A percentile compares a stretch with the other conserved stretches of the same genome.
These are phyloP conservation scores for Leptinotarsa lineolata DNA, from an alignment of 1,140 invertebrate species.

Conservation along the genomic window DNA sequence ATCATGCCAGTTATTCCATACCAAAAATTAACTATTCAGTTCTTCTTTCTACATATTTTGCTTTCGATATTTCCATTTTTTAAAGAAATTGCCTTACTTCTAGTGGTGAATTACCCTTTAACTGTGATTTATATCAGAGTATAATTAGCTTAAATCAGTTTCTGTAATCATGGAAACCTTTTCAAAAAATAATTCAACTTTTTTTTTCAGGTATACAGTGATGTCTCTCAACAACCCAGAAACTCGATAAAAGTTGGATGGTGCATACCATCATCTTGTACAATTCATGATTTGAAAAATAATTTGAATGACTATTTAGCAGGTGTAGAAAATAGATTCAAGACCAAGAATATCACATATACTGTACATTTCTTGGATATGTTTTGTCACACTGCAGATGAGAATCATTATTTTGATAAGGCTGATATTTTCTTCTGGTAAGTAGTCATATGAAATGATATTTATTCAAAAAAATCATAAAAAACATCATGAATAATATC, in stretches of 20 bases:
- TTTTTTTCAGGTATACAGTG: conserved; percentile 30
- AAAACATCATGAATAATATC: too few relatives aligned
- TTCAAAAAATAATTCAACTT: too few relatives aligned
- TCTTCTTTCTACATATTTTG: too few relatives aligned
- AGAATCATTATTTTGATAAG: conserved; percentile 48
- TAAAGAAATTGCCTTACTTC: too few relatives aligned
- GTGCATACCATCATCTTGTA: conserved; percentile 61
- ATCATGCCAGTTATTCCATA: too few relatives aligned
- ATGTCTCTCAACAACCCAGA: conserved; percentile 53
- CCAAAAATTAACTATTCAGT: too few relatives aligned
- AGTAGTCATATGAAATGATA: conserved; percentile 37
- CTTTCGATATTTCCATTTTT: too few relatives aligned
- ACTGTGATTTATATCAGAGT: too few relatives aligned
- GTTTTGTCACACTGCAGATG: conserved; percentile 52
- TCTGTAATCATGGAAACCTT: too few relatives aligned
- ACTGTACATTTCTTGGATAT: conserved; percentile 46
- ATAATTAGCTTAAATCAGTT: too few relatives aligned
- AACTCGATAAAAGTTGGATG: conserved; percentile 60
- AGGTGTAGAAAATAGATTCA: conserved; percentile 55
- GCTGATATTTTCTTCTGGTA: conserved; percentile 59
- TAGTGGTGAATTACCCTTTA: too few relatives aligned
- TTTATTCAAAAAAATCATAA: too few relatives aligned
- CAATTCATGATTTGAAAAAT: conserved; percentile 55
- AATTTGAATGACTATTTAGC: conserved; percentile 57
- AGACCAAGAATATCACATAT: conserved; percentile 56